These are phyloP conservation scores for Acipenser oxyrinchus DNA, from an alignment of 2,797 vertebrate species.

Conservation along the genomic window DNA sequence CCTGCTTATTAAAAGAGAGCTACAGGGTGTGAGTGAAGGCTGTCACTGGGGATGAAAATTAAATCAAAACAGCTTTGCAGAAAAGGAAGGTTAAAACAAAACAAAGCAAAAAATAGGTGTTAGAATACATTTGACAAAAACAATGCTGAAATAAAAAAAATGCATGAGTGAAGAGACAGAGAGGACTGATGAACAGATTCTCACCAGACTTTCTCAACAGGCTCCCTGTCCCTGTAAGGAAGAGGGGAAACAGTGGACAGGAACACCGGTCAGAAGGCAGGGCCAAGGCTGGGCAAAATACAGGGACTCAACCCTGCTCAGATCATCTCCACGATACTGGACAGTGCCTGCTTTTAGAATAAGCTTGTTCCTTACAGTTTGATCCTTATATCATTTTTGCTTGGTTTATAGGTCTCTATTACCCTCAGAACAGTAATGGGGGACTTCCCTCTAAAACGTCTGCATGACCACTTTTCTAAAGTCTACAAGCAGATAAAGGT, in stretches of 20 bases:
- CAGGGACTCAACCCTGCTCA: neutral
- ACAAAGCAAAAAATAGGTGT: neutral
- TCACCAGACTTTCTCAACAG: conserved; percentile 91
- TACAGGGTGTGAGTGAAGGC: too few species aligned
- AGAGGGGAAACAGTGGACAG: conserved; percentile 81
- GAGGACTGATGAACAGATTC: conserved; percentile 65
- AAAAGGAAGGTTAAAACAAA: neutral
- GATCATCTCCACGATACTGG: neutral
- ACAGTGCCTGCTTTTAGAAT: neutral
- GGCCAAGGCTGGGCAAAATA: conserved; percentile 5
- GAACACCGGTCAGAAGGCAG: conserved; percentile 41
- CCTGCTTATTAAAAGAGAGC: too few species aligned
- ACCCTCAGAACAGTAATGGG: too few species aligned
- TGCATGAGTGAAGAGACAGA: conserved; percentile 42
- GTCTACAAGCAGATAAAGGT: too few species aligned
- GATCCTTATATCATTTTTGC: too few species aligned
- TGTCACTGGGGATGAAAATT: too few species aligned
- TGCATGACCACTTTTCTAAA: too few species aligned
- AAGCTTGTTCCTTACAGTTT: neutral
- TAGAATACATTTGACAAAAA: neutral
- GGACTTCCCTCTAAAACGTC: too few species aligned
- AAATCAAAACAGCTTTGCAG: too few species aligned
- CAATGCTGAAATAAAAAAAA: conserved; percentile 19
- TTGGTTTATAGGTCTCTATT: too few species aligned
- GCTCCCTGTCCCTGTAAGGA: conserved; percentile 85